Conservation (phyloP, 2,888 invertebrate species). For the Polymixis flavicincta region DNA sequence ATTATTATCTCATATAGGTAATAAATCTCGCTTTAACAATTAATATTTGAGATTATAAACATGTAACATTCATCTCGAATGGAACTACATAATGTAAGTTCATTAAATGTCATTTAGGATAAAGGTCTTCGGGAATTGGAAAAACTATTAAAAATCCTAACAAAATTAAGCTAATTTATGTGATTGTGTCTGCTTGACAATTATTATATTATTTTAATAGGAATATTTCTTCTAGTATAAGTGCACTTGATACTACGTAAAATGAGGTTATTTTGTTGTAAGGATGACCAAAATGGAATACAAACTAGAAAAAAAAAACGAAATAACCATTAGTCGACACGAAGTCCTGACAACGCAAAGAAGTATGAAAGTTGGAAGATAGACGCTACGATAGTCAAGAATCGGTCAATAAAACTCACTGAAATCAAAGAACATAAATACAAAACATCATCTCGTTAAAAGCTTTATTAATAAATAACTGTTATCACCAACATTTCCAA, state of each 20-base stretch:
- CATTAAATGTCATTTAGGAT: conserved; percentile 31
- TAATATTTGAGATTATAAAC: conserved; percentile 47
- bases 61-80: conserved; percentile 52
- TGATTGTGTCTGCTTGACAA: conserved; percentile 60
- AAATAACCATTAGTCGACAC: not conserved
- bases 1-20: conserved; percentile 44
- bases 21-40: conserved; percentile 53
- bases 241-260: conserved; percentile 60
- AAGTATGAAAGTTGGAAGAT: conserved; percentile 25
- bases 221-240: conserved; percentile 57
- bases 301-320: conserved; percentile 7
- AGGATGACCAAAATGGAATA: conserved; percentile 14
- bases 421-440: conserved; percentile 18
- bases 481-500: conserved; percentile 25
- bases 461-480: conserved; percentile 52
- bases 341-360: not conserved
- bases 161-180: conserved; percentile 62
- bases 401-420: conserved; percentile 48
- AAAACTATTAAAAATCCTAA: conserved; percentile 61
- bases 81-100: conserved; percentile 32
- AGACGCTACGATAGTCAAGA: conserved; percentile 12
- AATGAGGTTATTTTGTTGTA: conserved; percentile 47
- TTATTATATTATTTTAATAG: conserved; percentile 46
- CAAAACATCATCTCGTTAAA: conserved; percentile 41
- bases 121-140: conserved; percentile 52